Evolutionary conservation across 2,797 vertebrate species (phyloP).

Genomic region (Pelodytes ibericus): DNA sequence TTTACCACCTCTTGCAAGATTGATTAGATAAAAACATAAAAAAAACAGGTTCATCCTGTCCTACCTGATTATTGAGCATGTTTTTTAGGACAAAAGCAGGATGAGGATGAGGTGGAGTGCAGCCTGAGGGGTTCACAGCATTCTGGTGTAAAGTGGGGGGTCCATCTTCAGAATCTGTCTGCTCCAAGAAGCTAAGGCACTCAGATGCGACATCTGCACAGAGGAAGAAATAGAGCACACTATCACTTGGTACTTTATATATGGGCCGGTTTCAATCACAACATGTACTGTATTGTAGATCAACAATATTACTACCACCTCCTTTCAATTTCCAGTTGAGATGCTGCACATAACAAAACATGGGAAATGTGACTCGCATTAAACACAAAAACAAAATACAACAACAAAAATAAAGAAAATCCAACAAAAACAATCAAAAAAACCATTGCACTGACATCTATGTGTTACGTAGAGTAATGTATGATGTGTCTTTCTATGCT

Average conservation of each 20-base stretch:
- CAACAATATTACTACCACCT: too few relatives aligned
- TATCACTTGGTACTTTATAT: background rate
- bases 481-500: too few relatives aligned
- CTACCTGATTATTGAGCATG: conserved; percentile 58
- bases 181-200: conserved; percentile 56
- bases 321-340: too few relatives aligned
- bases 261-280: too few relatives aligned
- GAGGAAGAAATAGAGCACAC: background rate
- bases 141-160: background rate
- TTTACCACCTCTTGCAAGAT: background rate
- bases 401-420: too few relatives aligned
- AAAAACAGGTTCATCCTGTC: background rate
- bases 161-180: conserved; percentile 43
- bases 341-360: too few relatives aligned
- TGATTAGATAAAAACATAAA: background rate
- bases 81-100: conserved; percentile 57
- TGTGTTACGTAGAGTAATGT: too few relatives aligned
- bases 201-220: conserved; percentile 57
- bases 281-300: too few relatives aligned
- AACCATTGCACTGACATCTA: too few relatives aligned
- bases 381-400: too few relatives aligned
- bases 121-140: background rate
- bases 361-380: too few relatives aligned
- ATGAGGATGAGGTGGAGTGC: conserved; percentile 13
- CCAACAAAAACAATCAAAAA: too few relatives aligned